Evolutionary conservation across 2,888 invertebrate genomes (phyloP), one percentile per base, ranked within the genome.

Genomic region (Epistrophe grossulariae): DNA sequence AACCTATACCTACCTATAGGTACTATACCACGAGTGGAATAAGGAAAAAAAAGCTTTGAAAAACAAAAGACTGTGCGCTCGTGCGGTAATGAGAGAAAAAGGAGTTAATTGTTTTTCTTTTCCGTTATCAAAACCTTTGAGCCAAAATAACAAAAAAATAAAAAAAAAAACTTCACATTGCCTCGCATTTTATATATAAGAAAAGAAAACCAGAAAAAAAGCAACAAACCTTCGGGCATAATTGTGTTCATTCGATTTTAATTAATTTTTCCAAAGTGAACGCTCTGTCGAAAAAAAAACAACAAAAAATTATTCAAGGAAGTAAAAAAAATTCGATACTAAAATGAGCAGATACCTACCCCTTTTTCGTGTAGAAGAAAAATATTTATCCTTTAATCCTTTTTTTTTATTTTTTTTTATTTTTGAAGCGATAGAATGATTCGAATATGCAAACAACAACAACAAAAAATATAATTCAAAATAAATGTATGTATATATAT

Each of bases 361-460:
- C 62, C 40, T 38, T 52, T 52, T 52, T 28, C 1, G 13, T 13
- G 24, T 24, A 55, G n/a, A 76, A 79, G 66, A 76, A 76, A 57
- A 83, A 83, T 79, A 83, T 83, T 83, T 83, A 83, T 83, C 87
- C 83, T 83, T 79, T 87, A 83, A 87, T 87, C 87, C 83, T 72
- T 81, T 78, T 77, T 76, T 52, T 59, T n/a, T n/a, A n/a, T 48
- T 11, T 66, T n/a, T 0, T 28, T 31, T n/a, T 43, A 11, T 48
- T 45, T 31, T 66, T 48, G 6, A 66, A 70, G 57, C 31, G n/a
- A 43, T 66, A 31, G 45, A 50, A 64, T 55, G 40, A 64, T 55
- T 60, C 45, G 40, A 60, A 71, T 50, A 31, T 52, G 4, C 17
- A 57, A 50, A 11, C 13, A 50, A 45, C 64, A 55, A 2, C 35